phyloP scores from a whole-genome alignment of 2,888 invertebrate species.

The Stenodera caucasica region DNA sequence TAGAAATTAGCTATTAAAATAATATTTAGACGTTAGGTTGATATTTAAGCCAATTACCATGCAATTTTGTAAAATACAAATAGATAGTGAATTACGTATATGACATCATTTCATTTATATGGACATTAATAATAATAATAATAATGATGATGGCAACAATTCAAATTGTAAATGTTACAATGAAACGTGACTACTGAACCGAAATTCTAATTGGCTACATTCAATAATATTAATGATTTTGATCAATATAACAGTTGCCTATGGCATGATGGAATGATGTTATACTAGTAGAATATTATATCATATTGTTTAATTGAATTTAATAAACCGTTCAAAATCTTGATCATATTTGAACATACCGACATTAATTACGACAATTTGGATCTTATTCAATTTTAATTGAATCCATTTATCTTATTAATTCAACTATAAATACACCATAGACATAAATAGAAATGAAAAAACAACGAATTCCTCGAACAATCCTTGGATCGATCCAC shows the following conservation, averaged over 20 bases:
- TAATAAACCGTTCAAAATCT: too few species aligned
- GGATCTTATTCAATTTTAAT: neutral
- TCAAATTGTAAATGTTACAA: neutral
- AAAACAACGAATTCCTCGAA: too few species aligned
- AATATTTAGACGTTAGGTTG: slow-evolving; percentile 43
- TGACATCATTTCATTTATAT: neutral
- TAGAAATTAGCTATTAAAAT: slow-evolving; percentile 42
- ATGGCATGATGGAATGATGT: too few species aligned
- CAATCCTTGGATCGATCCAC: too few species aligned
- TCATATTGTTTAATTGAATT: neutral
- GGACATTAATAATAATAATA: neutral
- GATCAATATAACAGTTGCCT: neutral
- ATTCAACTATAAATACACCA: too few species aligned
- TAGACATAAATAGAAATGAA: too few species aligned
- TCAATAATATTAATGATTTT: neutral
- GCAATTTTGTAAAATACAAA: slow-evolving; percentile 20
- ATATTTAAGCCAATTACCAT: slow-evolving; percentile 37
- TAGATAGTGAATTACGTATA: neutral
- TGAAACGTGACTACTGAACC: neutral
- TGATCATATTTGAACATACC: too few species aligned
- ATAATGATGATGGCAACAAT: neutral
- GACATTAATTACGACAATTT: neutral
- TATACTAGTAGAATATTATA: too few species aligned
- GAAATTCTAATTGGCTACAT: neutral
- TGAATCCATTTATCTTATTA: neutral